phyloP scores from a whole-genome alignment of 2,113 vertebrate species.

The Panurus biarmicus region DNA sequence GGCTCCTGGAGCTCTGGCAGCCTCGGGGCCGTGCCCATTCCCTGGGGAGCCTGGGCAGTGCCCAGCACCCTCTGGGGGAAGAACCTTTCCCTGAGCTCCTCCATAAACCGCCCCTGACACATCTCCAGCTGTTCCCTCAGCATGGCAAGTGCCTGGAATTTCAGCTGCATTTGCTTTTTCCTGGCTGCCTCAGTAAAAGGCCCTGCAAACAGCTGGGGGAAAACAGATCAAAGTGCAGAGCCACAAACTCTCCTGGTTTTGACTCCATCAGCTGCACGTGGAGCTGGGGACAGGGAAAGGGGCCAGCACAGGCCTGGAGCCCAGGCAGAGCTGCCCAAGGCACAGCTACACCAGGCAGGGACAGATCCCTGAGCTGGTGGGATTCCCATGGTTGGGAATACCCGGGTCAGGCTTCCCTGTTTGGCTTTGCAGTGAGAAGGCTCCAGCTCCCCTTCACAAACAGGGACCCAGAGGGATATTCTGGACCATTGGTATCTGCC shows the following conservation, averaged over 20 bases:
- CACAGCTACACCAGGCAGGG: no score
- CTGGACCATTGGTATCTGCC: rapidly evolving
- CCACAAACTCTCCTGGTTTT: neutral
- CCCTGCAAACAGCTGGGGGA: neutral
- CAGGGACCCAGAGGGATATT: rapidly evolving
- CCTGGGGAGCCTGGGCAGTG: neutral
- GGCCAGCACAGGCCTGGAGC: neutral
- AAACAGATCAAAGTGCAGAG: neutral
- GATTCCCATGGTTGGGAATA: no score
- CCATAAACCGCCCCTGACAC: no score
- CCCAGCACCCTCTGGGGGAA: neutral
- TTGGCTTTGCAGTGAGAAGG: neutral
- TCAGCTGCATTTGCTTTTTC: no score
- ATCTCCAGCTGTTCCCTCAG: no score
- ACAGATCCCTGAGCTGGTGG: rapidly evolving
- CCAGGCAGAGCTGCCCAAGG: rapidly evolving
- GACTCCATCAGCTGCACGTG: no score
- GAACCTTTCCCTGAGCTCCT: neutral
- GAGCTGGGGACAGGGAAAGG: neutral
- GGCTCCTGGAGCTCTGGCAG: neutral
- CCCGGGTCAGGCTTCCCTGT: no score
- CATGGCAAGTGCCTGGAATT: neutral
- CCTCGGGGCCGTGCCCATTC: neutral
- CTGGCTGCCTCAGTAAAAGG: neutral
- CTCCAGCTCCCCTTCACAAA: neutral